Conservation (phyloP, 2,797 vertebrate genomes). For the Galago senegalensis region DNA sequence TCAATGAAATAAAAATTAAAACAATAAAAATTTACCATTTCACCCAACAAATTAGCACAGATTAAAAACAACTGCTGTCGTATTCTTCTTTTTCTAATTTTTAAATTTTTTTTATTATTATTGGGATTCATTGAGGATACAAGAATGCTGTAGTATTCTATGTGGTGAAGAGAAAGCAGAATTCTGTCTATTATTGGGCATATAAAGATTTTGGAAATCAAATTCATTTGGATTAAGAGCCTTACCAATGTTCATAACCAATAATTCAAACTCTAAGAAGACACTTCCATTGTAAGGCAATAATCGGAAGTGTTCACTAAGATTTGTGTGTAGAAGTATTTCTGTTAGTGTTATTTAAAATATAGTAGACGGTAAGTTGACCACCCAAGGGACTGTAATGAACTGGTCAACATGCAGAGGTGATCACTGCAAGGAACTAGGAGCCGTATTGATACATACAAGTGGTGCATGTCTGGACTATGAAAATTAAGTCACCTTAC, state of each 20-base stretch:
- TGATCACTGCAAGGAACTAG: no score
- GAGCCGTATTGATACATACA: no score
- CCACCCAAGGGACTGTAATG: no score
- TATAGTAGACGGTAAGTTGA: neutral
- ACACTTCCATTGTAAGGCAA: neutral
- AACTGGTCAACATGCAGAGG: no score
- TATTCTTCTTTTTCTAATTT: neutral
- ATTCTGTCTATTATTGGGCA: neutral
- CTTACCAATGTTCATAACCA: slow-evolving; percentile 12
- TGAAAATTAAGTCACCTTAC: no score
- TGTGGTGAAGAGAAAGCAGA: neutral
- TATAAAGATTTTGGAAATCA: slow-evolving; percentile 33
- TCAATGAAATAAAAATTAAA: slow-evolving; percentile 12
- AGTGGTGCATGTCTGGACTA: no score
- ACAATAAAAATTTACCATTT: neutral
- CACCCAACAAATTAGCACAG: neutral
- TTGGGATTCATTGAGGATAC: no score
- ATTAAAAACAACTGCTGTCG: neutral
- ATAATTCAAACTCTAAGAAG: slow-evolving; percentile 37
- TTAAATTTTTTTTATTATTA: no score
- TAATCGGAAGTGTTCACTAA: neutral
- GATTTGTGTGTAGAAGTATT: slow-evolving; percentile 9
- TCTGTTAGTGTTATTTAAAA: slow-evolving; percentile 30
- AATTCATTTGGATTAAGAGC: slow-evolving; percentile 38
- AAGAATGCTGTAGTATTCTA: neutral